Conservation (phyloP, 2,888 invertebrate species). For the Clanis bilineata region DNA sequence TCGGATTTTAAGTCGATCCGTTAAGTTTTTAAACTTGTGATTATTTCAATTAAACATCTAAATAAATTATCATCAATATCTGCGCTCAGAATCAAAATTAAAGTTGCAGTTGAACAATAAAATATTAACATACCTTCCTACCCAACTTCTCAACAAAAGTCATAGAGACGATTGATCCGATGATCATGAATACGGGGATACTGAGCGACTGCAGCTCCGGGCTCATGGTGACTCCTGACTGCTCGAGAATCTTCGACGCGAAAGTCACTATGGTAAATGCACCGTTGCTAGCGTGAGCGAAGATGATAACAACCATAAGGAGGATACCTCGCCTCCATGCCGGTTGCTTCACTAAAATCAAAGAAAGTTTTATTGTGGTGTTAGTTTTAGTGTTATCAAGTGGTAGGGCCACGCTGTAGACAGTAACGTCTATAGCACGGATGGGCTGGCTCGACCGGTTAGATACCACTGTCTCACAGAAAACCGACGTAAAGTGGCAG, state of each 20-base stretch:
- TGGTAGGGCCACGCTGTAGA: too few relatives aligned
- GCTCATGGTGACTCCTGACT: constrained; percentile 38
- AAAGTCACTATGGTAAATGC: constrained; percentile 42
- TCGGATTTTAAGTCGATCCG: too few relatives aligned
- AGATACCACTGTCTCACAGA: too few relatives aligned
- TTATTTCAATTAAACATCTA: too few relatives aligned
- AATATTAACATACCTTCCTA: constrained; percentile 31
- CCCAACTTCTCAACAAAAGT: constrained; percentile 39
- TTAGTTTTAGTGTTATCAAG: too few relatives aligned
- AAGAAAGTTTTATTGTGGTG: too few relatives aligned
- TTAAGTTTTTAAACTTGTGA: too few relatives aligned
- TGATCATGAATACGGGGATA: constrained; percentile 44
- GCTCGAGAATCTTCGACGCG: constrained; percentile 40
- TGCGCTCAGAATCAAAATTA: too few relatives aligned
- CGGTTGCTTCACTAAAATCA: constrained; percentile 43
- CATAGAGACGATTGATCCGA: constrained; percentile 40
- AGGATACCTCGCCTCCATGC: constrained; percentile 47
- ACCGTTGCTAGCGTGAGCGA: constrained; percentile 40
- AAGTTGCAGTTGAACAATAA: background rate
- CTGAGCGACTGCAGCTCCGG: constrained; percentile 44
- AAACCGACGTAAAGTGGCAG: too few relatives aligned
- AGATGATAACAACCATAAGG: constrained; percentile 32
- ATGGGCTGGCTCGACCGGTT: too few relatives aligned
- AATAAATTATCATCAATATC: too few relatives aligned
- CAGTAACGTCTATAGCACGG: too few relatives aligned